Conservation (phyloP, 30 jellyfish, hydroid and myxozoan genomes). For the Hydra vulgaris region DNA sequence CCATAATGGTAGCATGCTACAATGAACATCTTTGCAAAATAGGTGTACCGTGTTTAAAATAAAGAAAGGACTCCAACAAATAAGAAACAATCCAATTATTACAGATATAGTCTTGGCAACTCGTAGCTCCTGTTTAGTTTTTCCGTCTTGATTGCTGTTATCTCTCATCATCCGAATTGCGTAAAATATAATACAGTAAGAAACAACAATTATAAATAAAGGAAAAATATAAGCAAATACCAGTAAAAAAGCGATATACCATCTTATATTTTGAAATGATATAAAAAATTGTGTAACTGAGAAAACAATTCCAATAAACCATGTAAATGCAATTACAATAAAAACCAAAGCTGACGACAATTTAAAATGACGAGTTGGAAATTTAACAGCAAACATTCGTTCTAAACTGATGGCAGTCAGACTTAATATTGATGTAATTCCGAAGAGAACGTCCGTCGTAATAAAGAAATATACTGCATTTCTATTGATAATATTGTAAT, state of each 20-base stretch:
- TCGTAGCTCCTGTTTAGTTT: slow-evolving; percentile 48
- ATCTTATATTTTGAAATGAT: neutral
- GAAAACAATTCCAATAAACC: slow-evolving; percentile 48
- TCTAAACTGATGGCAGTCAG: slow-evolving; percentile 66
- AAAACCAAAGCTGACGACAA: slow-evolving; percentile 55
- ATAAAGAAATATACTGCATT: neutral
- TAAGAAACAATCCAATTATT: slow-evolving; percentile 53
- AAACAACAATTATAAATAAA: slow-evolving; percentile 25
- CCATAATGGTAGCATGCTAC: slow-evolving; percentile 19
- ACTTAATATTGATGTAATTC: slow-evolving; percentile 49
- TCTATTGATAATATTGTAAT: too few species aligned
- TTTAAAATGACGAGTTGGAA: slow-evolving; percentile 73
- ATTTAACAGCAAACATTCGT: slow-evolving; percentile 58
- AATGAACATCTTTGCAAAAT: slow-evolving; percentile 31
- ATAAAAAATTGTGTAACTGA: neutral
- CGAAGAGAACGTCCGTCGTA: slow-evolving; percentile 50
- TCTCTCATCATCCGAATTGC: slow-evolving; percentile 42
- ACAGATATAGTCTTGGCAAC: slow-evolving; percentile 73
- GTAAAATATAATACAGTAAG: slow-evolving; percentile 44
- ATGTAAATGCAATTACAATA: slow-evolving; percentile 41
- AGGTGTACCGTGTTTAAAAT: slow-evolving; percentile 29
- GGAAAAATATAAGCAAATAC: slow-evolving; percentile 61
- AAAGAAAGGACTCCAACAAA: slow-evolving; percentile 90
- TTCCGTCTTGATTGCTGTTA: too few species aligned
- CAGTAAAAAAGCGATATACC: slow-evolving; percentile 21